phyloP scores from a whole-genome alignment of 2,888 invertebrate genomes.

The Fragum whitleyi region DNA sequence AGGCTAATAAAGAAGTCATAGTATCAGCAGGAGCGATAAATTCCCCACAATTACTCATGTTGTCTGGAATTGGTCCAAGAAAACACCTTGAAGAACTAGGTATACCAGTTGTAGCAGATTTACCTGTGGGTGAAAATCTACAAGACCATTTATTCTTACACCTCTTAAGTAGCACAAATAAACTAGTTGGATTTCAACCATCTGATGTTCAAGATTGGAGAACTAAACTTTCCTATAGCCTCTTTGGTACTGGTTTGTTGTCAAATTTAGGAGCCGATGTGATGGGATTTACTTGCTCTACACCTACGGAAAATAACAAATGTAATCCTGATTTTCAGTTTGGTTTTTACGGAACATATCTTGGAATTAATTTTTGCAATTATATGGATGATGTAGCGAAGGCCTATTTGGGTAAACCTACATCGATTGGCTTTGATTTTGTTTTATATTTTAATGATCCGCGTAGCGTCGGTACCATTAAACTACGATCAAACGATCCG shows the following conservation, averaged over 20 bases:
- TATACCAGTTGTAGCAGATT: constrained; percentile 77
- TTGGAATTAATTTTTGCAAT: constrained; percentile 17
- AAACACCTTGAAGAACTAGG: constrained; percentile 78
- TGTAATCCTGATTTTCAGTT: constrained; percentile 54
- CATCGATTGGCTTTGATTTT: not conserved
- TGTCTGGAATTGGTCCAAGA: too few relatives aligned
- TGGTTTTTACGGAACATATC: constrained; percentile 25
- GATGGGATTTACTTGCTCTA: constrained; percentile 40
- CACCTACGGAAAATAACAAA: constrained; percentile 18
- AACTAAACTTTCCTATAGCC: constrained; percentile 30
- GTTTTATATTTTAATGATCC: constrained; percentile 83
- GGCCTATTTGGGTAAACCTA: constrained; percentile 29
- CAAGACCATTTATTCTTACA: constrained; percentile 38
- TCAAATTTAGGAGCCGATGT: constrained; percentile 45
- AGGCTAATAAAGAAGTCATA: too few relatives aligned
- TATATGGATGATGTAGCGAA: constrained; percentile 44
- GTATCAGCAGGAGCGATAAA: too few relatives aligned
- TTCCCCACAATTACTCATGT: too few relatives aligned
- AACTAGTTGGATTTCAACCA: constrained; percentile 29
- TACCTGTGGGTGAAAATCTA: constrained; percentile 71
- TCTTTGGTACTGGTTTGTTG: constrained; percentile 42
- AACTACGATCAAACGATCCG: constrained; percentile 91
- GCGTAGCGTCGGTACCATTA: constrained; percentile 92
- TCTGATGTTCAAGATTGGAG: constrained; percentile 31
- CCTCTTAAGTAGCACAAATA: constrained; percentile 27